These are phyloP conservation scores for Agrilus mali DNA, from an alignment of 2,888 invertebrate genomes.

Conservation along the genomic window DNA sequence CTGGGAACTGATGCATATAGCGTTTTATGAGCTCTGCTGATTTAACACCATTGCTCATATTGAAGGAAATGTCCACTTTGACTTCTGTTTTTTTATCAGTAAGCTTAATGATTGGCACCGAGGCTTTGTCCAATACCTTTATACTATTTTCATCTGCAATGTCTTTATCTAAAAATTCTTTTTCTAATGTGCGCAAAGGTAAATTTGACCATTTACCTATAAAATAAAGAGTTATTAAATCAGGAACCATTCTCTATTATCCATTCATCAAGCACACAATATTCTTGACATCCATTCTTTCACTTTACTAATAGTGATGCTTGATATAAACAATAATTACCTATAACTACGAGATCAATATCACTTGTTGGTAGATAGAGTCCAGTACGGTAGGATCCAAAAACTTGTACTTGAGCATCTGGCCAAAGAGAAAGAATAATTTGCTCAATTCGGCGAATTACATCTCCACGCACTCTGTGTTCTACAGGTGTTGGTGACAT, in stretches of 20 bases:
- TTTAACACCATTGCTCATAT: conserved; percentile 95
- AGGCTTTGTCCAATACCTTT: conserved; percentile 94
- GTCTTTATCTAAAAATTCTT: conserved; percentile 76
- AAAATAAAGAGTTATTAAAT: conserved; percentile 5
- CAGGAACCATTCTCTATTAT: neutral
- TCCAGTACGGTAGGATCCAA: conserved; percentile 95
- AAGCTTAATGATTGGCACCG: conserved; percentile 96
- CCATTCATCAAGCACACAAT: neutral
- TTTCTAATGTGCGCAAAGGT: conserved; percentile 83
- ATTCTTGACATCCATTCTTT: neutral
- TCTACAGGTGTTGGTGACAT: conserved; percentile 91
- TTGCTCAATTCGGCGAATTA: conserved; percentile 77
- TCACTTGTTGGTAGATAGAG: conserved; percentile 94
- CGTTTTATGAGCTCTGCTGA: conserved; percentile 92
- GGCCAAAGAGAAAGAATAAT: conserved; percentile 87
- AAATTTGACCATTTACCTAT: conserved; percentile 79
- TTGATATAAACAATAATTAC: conserved; percentile 23
- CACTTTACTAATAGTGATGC: neutral
- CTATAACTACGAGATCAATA: conserved; percentile 52
- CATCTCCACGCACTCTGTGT: conserved; percentile 75
- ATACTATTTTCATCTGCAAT: conserved; percentile 83
- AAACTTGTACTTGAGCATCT: conserved; percentile 88
- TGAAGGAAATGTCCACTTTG: conserved; percentile 97
- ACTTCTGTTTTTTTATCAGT: conserved; percentile 78
- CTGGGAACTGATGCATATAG: conserved; percentile 78